These are phyloP conservation scores for Tautogolabrus adspersus DNA, from an alignment of 2,113 vertebrate genomes.

Conservation along the genomic window DNA sequence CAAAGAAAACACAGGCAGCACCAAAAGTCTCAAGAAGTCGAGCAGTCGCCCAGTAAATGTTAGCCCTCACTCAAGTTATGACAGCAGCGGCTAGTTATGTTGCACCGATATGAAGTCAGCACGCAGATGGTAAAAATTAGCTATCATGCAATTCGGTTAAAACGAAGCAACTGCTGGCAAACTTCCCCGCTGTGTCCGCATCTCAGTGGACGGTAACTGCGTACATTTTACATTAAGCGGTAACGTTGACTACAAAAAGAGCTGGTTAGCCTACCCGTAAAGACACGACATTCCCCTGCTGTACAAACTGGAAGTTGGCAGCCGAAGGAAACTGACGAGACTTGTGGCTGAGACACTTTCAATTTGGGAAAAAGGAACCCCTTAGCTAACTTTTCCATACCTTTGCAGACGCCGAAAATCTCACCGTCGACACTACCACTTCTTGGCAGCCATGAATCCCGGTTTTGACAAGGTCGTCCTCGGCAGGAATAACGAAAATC, in stretches of 20 bases:
- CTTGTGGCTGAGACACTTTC: slow-evolving; percentile 68
- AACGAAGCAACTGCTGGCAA: slow-evolving; percentile 22
- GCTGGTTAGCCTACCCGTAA: not conserved
- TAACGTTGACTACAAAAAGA: not conserved
- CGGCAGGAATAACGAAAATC: slow-evolving; percentile 40
- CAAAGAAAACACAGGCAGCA: not conserved
- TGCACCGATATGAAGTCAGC: slow-evolving; percentile 8
- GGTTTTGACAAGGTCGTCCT: slow-evolving; percentile 29
- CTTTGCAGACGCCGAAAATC: slow-evolving; percentile 34
- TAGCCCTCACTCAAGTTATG: slow-evolving; percentile 6
- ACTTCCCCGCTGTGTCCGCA: slow-evolving; percentile 37
- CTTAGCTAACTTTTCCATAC: slow-evolving; percentile 75
- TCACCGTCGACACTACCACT: slow-evolving; percentile 21
- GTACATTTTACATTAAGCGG: not conserved
- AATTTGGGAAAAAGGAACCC: slow-evolving; percentile 40
- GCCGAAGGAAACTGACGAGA: slow-evolving; percentile 49
- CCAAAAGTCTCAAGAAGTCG: not conserved
- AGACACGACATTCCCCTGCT: slow-evolving; percentile 18
- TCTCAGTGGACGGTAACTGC: not conserved
- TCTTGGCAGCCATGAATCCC: slow-evolving; percentile 46
- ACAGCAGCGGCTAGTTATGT: slow-evolving; percentile 40
- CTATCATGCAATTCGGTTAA: not conserved
- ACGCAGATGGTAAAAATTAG: slow-evolving; percentile 6
- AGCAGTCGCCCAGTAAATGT: not conserved
- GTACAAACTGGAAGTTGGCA: slow-evolving; percentile 59